Conservation (phyloP, 2,797 vertebrate genomes). For the Karalla daura region DNA sequence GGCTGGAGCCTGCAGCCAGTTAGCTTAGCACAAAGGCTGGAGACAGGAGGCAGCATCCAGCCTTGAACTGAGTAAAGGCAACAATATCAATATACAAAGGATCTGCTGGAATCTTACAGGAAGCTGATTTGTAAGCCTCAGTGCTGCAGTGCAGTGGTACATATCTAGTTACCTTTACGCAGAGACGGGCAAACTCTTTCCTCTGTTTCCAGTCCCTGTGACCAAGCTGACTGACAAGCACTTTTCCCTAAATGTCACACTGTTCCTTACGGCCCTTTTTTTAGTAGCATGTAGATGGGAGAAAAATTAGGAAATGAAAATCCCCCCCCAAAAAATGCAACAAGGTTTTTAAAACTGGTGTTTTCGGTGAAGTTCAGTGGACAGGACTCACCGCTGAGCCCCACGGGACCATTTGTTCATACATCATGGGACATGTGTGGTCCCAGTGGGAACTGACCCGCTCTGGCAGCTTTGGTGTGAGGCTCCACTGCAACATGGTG, state of each 20-base stretch:
- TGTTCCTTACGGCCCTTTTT: neutral
- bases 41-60: neutral
- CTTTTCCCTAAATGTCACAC: neutral
- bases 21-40: neutral
- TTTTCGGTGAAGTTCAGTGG: neutral
- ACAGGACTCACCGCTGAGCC: neutral
- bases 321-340: neutral
- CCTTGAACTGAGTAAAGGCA: neutral
- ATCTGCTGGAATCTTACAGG: neutral
- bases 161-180: neutral
- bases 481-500: slow-evolving; percentile 13
- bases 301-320: neutral
- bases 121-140: neutral
- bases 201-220: neutral
- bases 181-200: neutral
- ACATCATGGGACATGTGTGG: slow-evolving; percentile 37
- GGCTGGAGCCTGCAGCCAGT: neutral
- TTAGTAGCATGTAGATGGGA: neutral
- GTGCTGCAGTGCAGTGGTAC: neutral
- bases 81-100: neutral
- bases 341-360: neutral
- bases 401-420: slow-evolving; percentile 16
- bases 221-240: neutral
- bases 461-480: slow-evolving; percentile 28
- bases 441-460: slow-evolving; percentile 43